phyloP scores from a whole-genome alignment of 2,797 vertebrate genomes.

The Artibeus jamaicensis region DNA sequence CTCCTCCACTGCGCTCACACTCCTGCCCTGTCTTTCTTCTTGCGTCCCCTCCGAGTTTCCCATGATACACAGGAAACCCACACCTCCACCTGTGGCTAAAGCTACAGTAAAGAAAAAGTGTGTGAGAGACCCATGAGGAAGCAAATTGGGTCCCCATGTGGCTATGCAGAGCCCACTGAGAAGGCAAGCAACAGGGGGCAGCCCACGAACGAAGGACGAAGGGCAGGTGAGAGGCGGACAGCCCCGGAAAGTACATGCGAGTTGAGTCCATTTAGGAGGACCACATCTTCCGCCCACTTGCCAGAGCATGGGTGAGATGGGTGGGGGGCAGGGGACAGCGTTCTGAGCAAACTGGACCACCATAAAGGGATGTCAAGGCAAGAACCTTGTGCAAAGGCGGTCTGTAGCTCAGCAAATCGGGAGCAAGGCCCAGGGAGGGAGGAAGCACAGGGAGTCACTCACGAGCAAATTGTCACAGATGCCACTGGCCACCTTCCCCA shows the following conservation, averaged over 20 bases:
- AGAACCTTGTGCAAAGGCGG: neutral
- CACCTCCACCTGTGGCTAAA: conserved; percentile 26
- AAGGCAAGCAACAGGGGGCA: neutral
- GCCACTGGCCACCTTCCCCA: conserved; percentile 94
- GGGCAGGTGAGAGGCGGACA: neutral
- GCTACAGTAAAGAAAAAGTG: neutral
- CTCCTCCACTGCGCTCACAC: neutral
- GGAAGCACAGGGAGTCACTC: conserved; percentile 70
- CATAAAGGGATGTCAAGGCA: neutral
- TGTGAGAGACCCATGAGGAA: conserved; percentile 51
- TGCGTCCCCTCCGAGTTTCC: neutral
- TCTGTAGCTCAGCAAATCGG: neutral
- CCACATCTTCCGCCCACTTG: neutral
- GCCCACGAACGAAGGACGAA: neutral
- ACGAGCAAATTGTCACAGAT: conserved; percentile 98
- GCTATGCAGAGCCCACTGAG: conserved; percentile 38
- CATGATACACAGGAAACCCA: conserved; percentile 28
- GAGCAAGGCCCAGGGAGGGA: neutral
- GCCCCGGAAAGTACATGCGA: neutral
- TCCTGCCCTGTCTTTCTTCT: neutral
- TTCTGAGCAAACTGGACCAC: neutral
- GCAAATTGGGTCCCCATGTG: conserved; percentile 58
- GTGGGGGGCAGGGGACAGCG: neutral
- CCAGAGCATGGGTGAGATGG: neutral
- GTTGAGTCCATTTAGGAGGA: neutral